A percentile compares a stretch with the other conserved stretches of the same genome.
phyloP scores from a whole-genome alignment of 2,888 invertebrate genomes.

The Atrina japonica region DNA sequence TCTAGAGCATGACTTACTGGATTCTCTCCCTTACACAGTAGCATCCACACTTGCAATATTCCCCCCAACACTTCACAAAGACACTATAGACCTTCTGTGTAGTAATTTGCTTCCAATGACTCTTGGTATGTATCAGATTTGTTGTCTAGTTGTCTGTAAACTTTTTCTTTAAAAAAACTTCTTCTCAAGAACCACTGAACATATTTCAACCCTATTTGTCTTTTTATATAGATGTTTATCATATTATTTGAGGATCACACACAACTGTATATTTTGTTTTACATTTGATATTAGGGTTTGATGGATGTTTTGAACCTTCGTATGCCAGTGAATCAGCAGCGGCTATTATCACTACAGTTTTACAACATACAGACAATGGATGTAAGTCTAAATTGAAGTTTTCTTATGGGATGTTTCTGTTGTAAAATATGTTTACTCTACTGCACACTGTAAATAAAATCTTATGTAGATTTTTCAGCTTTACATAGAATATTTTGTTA shows the following conservation, averaged over 20 bases:
- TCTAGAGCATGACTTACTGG: slow-evolving; percentile 96
- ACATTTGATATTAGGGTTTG: slow-evolving; percentile 73
- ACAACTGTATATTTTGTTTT: too few relatives aligned
- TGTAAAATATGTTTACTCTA: too few relatives aligned
- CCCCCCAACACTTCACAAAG: slow-evolving; percentile 94
- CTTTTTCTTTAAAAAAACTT: not conserved
- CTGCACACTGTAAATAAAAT: too few relatives aligned
- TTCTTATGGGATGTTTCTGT: too few relatives aligned
- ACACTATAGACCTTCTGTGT: slow-evolving; percentile 95
- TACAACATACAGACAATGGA: slow-evolving; percentile 96
- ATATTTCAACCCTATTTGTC: not conserved
- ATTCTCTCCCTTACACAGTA: slow-evolving; percentile 95
- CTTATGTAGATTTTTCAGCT: too few relatives aligned
- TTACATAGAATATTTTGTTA: too few relatives aligned
- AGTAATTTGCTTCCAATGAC: slow-evolving; percentile 98
- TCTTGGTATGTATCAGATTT: slow-evolving; percentile 83
- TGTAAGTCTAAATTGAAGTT: too few relatives aligned
- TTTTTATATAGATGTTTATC: not conserved
- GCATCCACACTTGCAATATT: slow-evolving; percentile 96
- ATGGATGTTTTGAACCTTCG: slow-evolving; percentile 72
- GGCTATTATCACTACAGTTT: slow-evolving; percentile 96
- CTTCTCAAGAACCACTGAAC: too few relatives aligned
- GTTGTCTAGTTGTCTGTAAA: not conserved
- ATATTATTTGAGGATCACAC: too few relatives aligned
- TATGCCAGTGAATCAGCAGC: slow-evolving; percentile 83